A percentile compares a stretch with the other conserved stretches of the same genome.
These are phyloP conservation scores for Tautogolabrus adspersus DNA, from an alignment of 2,113 vertebrate genomes.

Conservation along the genomic window DNA sequence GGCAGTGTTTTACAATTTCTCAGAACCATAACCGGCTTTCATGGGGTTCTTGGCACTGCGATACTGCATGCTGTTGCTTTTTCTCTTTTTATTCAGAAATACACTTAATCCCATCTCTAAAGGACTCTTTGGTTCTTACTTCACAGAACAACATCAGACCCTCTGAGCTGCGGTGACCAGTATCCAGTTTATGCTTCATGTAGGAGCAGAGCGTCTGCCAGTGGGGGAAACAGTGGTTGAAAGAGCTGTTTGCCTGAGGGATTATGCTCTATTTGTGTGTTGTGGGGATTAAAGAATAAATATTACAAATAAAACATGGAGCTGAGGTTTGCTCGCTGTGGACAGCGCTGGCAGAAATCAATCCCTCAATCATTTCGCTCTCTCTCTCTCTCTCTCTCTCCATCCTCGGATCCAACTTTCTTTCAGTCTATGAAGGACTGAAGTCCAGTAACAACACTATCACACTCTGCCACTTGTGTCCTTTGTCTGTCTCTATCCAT, in stretches of 20 bases:
- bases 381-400: not conserved
- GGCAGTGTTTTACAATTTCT: constrained; percentile 74
- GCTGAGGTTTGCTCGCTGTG: constrained; percentile 47
- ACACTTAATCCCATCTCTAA: constrained; percentile 53
- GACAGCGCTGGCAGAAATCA: constrained; percentile 7
- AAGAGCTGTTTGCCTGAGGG: constrained; percentile 52
- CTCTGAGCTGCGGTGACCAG: constrained; percentile 40
- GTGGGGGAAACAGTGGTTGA: constrained; percentile 35
- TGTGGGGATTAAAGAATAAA: constrained; percentile 55
- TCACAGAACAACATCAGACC: constrained; percentile 45
- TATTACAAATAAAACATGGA: constrained; percentile 62
- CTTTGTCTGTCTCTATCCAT: constrained; percentile 9
- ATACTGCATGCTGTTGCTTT: constrained; percentile 26
- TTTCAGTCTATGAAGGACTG: constrained; percentile 18
- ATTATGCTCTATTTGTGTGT: constrained; percentile 59
- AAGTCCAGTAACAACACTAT: not conserved
- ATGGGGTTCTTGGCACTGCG: constrained; percentile 26
- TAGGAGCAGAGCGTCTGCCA: constrained; percentile 45
- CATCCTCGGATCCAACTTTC: not conserved
- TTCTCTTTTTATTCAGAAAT: constrained; percentile 41
- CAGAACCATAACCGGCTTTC: constrained; percentile 7
- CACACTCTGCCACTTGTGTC: constrained; percentile 15
- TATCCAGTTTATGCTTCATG: constrained; percentile 36
- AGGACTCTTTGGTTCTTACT: constrained; percentile 43
- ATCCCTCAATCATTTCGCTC: constrained; percentile 6